These are phyloP conservation scores for Drosophila ambigua DNA, from an alignment of 1,140 invertebrate genomes.

Conservation along the genomic window DNA sequence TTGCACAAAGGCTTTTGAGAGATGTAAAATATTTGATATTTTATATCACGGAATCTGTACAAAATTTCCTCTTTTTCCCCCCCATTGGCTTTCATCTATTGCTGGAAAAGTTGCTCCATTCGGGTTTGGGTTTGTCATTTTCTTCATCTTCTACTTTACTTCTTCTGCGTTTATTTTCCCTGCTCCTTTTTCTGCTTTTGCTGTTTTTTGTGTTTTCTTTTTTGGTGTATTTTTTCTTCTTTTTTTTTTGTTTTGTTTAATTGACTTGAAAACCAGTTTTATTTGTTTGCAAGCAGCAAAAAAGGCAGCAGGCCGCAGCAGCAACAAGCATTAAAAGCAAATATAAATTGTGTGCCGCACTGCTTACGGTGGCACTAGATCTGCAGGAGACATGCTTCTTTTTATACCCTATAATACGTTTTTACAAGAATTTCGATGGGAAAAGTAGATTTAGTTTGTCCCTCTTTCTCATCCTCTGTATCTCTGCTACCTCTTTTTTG, in stretches of 20 bases:
- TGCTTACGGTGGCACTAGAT: conserved; percentile 32
- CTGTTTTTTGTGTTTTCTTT: conserved; percentile 22
- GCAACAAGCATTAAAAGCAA: conserved; percentile 74
- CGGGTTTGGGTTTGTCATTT: no score
- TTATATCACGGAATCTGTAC: conserved; percentile 4
- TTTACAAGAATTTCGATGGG: background rate
- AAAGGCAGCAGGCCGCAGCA: conserved; percentile 31
- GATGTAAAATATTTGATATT: conserved; percentile 4
- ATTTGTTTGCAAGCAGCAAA: conserved; percentile 71
- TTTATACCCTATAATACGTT: conserved; percentile 17
- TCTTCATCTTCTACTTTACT: conserved; percentile 19
- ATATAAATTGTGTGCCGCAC: conserved; percentile 70
- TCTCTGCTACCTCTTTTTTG: conserved; percentile 8
- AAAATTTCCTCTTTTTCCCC: background rate
- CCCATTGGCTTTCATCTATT: conserved; percentile 5
- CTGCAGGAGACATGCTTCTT: conserved; percentile 15
- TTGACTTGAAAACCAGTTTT: conserved; percentile 78
- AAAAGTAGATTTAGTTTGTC: conserved; percentile 1
- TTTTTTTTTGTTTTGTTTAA: conserved; percentile 54
- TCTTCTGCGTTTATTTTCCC: conserved; percentile 22
- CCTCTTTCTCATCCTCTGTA: background rate
- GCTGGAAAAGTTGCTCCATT: conserved; percentile 44
- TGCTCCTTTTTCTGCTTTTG: conserved; percentile 43
- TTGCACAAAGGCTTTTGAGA: background rate
- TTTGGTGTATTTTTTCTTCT: conserved; percentile 34